Percentiles rank a stretch among this genome's conserved stretches.
phyloP scores from a whole-genome alignment of 2,797 vertebrate species.

The Gorsachius magnificus region DNA sequence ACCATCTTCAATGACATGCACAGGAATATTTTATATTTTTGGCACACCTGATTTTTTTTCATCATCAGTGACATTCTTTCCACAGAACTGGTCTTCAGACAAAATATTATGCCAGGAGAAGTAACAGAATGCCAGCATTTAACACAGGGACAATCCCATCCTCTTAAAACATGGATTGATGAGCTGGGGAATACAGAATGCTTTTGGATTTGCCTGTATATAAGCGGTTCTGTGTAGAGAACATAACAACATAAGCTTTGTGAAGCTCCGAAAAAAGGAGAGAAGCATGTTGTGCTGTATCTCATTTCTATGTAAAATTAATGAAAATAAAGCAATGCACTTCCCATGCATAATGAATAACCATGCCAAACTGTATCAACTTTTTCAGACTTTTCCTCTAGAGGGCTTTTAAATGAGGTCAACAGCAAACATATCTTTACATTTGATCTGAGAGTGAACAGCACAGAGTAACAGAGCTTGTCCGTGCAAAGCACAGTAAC shows the following conservation, averaged over 20 bases:
- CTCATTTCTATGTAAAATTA: slow-evolving; percentile 72
- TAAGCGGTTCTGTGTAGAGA: slow-evolving; percentile 1
- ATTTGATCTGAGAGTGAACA: slow-evolving; percentile 36
- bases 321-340: slow-evolving; percentile 69
- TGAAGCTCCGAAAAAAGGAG: slow-evolving; percentile 14
- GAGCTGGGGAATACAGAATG: slow-evolving; percentile 5
- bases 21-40: background rate
- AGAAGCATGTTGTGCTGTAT: slow-evolving; percentile 30
- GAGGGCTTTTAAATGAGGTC: slow-evolving; percentile 72
- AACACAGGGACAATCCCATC: slow-evolving; percentile 25
- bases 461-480: slow-evolving; percentile 34
- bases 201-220: slow-evolving; percentile 30
- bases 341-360: slow-evolving; percentile 73
- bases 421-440: slow-evolving; percentile 64
- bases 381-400: slow-evolving; percentile 64
- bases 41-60: slow-evolving; percentile 34
- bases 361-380: slow-evolving; percentile 63
- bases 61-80: background rate
- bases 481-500: slow-evolving; percentile 26
- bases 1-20: background rate
- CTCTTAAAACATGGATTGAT: slow-evolving; percentile 35
- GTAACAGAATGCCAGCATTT: slow-evolving; percentile 30
- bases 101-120: slow-evolving; percentile 29
- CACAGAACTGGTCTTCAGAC: slow-evolving; percentile 12
- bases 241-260: slow-evolving; percentile 11